Evolutionary conservation across 2,888 invertebrate species (phyloP), one percentile per base, ranked within the genome.

Genomic region (Agrypnus murinus): DNA sequence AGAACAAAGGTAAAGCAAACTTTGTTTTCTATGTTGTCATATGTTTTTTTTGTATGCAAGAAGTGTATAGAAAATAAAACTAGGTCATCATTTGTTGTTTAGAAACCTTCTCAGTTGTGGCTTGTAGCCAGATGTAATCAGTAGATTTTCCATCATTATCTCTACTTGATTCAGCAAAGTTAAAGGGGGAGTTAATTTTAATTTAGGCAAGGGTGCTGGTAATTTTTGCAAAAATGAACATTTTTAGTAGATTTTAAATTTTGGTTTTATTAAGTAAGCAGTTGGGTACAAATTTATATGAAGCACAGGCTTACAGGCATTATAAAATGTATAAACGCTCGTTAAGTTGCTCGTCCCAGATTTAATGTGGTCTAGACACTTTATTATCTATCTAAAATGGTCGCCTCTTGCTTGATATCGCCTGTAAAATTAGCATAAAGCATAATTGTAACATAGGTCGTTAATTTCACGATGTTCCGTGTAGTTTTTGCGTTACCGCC

Each of bases 351-450:
- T 40, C 60, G 67, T 53, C 25, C 53, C 60, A 62, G 60, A 67
- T 67, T 67, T 67, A 67, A 62, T 60, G 62, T 62, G 38, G 67
- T 62, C 67, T 67, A 67, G 67, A 67, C 67, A 67, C 53, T 60
- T 67, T 67, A 67, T 67, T 67, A 67, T 60, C 25, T 40, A 67
- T 43, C 36, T n/a, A 46, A 62, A 58, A 60, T 17, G 53, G 48
- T 60, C 60, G 60, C 60, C 15, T 40, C 53, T 48, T 46, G 48
- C 60, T 66, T 59, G 50, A 60, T 67, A 62, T 60, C 53, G 60
- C 60, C 53, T 53, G 43, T 60, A 67, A 67, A 63, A 67, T 67
- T 67, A 60, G 53, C 67, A 60, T 67, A 67, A 67, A 67, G 40
- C 43, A 45, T 60, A 67, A 67, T 62, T 60, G 60, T 43, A 67